These are phyloP conservation scores for Ceyx cyanopectus DNA, from an alignment of 2,113 vertebrate genomes.

Conservation along the genomic window DNA sequence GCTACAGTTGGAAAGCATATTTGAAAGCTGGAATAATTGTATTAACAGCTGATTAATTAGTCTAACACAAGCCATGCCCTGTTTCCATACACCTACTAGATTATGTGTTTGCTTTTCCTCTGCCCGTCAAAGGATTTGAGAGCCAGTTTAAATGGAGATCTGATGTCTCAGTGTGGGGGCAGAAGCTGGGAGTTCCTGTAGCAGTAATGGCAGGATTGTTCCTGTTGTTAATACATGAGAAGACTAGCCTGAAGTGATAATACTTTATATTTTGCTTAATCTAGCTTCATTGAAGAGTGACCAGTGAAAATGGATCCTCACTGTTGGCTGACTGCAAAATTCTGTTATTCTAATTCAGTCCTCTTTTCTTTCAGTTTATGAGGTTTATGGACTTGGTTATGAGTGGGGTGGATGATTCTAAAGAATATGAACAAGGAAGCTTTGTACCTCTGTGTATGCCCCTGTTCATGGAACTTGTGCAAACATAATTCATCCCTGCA, in stretches of 20 bases:
- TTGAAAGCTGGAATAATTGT: background rate
- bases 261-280: background rate
- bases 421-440: background rate
- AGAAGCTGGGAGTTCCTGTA: background rate
- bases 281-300: background rate
- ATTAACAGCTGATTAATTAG: background rate
- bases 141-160: background rate
- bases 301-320: background rate
- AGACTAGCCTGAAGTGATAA: constrained; percentile 4
- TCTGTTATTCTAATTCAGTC: background rate
- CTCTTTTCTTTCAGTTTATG: constrained; percentile 8
- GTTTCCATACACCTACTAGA: background rate
- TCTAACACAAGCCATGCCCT: background rate
- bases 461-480: background rate
- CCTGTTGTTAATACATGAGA: background rate
- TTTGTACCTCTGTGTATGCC: background rate
- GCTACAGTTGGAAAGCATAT: background rate
- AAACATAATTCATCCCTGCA: background rate
- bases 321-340: background rate
- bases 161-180: background rate
- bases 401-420: background rate
- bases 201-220: background rate
- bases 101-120: background rate
- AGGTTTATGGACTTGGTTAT: background rate
- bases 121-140: background rate